Evolutionary conservation across 2,113 vertebrate genomes (phyloP).

Genomic region (Microcebus murinus): DNA sequence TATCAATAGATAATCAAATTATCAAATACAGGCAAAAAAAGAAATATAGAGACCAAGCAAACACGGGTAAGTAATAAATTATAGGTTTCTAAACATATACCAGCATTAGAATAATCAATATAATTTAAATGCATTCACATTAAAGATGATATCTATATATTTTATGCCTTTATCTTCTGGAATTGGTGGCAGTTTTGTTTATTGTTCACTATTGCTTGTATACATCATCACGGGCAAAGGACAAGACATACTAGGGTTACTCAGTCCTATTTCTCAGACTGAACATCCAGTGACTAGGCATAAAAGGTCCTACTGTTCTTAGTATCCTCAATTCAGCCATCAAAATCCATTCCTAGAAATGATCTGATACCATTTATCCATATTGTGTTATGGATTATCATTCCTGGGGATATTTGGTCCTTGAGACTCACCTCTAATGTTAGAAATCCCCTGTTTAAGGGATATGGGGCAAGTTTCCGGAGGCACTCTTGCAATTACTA

Average conservation of each 20-base stretch:
- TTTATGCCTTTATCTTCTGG: not conserved
- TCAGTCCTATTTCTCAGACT: not conserved
- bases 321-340: not conserved
- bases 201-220: not conserved
- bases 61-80: not conserved
- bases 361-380: not conserved
- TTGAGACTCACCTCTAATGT: not conserved
- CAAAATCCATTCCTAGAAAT: not conserved
- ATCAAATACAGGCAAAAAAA: not conserved
- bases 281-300: not conserved
- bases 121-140: not conserved
- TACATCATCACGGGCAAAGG: not conserved
- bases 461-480: not conserved
- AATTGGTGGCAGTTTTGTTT: not conserved
- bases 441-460: not conserved
- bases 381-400: not conserved
- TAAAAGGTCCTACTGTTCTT: not conserved
- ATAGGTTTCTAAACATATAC: not conserved
- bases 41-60: not conserved
- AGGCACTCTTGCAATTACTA: rapidly evolving
- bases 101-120: not conserved
- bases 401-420: not conserved
- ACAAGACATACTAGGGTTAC: rapidly evolving
- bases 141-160: not conserved
- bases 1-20: not conserved